Conservation (phyloP, 2,797 vertebrate species). For the Gallinago solitaria region DNA sequence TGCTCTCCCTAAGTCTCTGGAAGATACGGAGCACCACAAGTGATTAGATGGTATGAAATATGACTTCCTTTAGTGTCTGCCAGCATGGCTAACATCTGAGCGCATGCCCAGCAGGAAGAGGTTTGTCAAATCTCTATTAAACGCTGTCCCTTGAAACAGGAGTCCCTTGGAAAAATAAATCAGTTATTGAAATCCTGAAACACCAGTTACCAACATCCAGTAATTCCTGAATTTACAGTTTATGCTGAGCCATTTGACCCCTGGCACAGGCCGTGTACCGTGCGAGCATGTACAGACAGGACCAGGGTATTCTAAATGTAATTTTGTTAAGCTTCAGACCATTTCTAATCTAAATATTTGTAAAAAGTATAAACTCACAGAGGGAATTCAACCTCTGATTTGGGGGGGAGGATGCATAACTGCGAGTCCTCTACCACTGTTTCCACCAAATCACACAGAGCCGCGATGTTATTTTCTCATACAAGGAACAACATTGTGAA, state of each 20-base stretch:
- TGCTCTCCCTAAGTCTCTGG: not conserved
- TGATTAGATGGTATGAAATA: not conserved
- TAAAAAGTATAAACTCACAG: not conserved
- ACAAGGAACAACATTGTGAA: not conserved
- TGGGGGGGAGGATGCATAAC: not conserved
- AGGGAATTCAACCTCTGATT: not conserved
- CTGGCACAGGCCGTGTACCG: not conserved
- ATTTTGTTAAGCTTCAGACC: not conserved
- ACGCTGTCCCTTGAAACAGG: not conserved
- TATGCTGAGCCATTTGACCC: not conserved
- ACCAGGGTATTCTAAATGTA: not conserved
- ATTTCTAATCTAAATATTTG: conserved; percentile 23
- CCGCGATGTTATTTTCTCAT: not conserved
- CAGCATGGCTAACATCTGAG: not conserved
- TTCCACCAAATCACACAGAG: not conserved
- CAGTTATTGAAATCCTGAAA: not conserved
- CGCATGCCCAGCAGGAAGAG: not conserved
- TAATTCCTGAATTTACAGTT: not conserved
- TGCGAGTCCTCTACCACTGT: not conserved
- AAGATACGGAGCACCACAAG: not conserved
- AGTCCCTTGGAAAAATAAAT: conserved; percentile 8
- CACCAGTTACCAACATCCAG: not conserved
- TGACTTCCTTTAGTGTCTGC: not conserved
- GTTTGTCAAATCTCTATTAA: not conserved
- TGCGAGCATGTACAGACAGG: rapidly evolving